phyloP scores from a whole-genome alignment of 2,888 invertebrate genomes.

The Notodonta ziczac region DNA sequence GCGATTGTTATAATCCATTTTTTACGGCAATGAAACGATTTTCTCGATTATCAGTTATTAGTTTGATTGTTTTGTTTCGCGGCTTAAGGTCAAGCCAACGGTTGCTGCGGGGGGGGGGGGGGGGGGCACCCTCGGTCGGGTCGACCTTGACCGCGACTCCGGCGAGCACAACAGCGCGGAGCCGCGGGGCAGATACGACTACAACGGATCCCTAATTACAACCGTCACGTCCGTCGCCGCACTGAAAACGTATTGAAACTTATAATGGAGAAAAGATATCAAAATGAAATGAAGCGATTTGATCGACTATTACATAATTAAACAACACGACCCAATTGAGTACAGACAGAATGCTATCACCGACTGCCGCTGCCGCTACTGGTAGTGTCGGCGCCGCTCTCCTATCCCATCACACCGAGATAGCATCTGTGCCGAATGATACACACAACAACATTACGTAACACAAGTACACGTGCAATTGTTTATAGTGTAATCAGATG shows the following conservation, averaged over 20 bases:
- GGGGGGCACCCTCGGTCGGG: too few relatives aligned
- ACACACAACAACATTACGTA: background rate
- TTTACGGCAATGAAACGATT: constrained; percentile 17
- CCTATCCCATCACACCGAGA: background rate
- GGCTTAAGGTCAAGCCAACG: background rate
- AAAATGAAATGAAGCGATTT: too few relatives aligned
- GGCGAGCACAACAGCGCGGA: background rate
- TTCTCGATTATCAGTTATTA: background rate
- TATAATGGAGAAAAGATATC: too few relatives aligned
- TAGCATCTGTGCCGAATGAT: background rate
- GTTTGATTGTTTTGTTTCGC: constrained; percentile 1
- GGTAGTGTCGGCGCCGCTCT: background rate
- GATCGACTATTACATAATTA: too few relatives aligned
- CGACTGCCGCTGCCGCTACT: background rate
- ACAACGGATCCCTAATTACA: background rate
- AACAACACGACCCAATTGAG: too few relatives aligned
- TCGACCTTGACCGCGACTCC: background rate
- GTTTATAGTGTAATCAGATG: constrained; percentile 1
- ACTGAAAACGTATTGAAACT: too few relatives aligned
- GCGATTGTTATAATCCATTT: constrained; percentile 23
- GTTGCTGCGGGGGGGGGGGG: background rate
- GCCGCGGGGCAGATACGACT: background rate
- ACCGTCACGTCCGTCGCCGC: background rate
- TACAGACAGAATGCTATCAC: background rate
- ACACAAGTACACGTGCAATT: constrained; percentile 3